Evolutionary conservation across 30 jellyfish, hydroid and myxozoan species (phyloP).

Genomic region (Aurelia sp.): DNA sequence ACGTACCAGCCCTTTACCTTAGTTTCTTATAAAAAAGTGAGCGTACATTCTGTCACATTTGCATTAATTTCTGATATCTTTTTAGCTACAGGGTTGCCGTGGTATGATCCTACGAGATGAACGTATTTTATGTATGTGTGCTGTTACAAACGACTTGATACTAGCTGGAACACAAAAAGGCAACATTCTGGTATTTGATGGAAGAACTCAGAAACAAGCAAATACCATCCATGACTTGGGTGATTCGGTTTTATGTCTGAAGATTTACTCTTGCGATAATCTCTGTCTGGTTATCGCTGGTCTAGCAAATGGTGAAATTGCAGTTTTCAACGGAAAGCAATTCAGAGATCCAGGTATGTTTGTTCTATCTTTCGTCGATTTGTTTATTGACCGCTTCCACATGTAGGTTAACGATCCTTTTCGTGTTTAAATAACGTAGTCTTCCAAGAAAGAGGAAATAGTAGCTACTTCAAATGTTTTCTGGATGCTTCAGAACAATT

Average conservation of each 20-base stretch:
- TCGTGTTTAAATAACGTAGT: too few species aligned
- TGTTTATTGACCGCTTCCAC: too few species aligned
- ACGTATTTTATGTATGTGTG: slow-evolving; percentile 85
- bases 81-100: slow-evolving; percentile 61
- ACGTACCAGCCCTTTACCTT: too few species aligned
- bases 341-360: slow-evolving; percentile 55
- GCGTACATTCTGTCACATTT: too few species aligned
- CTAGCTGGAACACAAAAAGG: slow-evolving; percentile 89
- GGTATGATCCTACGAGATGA: slow-evolving; percentile 82
- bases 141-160: slow-evolving; percentile 23
- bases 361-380: background rate
- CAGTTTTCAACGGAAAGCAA: slow-evolving; percentile 47
- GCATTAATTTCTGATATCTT: background rate
- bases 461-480: too few species aligned
- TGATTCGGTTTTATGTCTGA: slow-evolving; percentile 80
- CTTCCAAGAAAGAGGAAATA: too few species aligned
- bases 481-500: too few species aligned
- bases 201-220: slow-evolving; percentile 45
- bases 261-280: slow-evolving; percentile 11
- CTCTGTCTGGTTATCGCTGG: slow-evolving; percentile 63
- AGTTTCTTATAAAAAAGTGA: too few species aligned
- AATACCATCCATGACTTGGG: slow-evolving; percentile 35
- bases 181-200: slow-evolving; percentile 64
- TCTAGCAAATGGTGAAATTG: slow-evolving; percentile 77
- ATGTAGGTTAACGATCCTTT: too few species aligned